Evolutionary conservation across 2,888 invertebrate genomes (phyloP).

Genomic region (Melinopterus prodromus): DNA sequence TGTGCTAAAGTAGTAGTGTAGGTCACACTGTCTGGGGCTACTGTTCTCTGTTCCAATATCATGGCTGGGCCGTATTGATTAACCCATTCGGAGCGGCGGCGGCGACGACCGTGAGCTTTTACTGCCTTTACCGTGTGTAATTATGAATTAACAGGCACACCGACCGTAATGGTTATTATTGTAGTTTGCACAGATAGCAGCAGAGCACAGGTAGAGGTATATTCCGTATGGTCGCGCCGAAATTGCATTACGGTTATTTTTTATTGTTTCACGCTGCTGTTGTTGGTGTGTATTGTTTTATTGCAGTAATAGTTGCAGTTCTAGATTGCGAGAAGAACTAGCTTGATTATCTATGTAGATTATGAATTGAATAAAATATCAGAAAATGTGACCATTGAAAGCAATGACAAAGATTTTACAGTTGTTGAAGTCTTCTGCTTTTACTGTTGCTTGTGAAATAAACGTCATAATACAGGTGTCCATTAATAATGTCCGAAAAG

Average conservation of each 20-base stretch:
- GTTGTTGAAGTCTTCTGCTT: too few species aligned
- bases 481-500: too few species aligned
- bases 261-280: neutral
- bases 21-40: constrained; percentile 56
- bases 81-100: constrained; percentile 16
- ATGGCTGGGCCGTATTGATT: constrained; percentile 18
- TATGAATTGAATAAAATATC: neutral
- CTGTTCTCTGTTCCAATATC: constrained; percentile 26
- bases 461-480: too few species aligned
- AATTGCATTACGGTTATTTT: neutral
- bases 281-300: neutral
- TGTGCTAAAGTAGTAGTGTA: constrained; percentile 39
- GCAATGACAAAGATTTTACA: too few species aligned
- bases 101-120: constrained; percentile 7
- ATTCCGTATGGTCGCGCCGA: neutral
- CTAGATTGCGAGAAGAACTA: neutral
- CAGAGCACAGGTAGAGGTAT: neutral
- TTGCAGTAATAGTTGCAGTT: neutral
- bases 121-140: neutral
- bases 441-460: too few species aligned
- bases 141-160: neutral
- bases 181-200: neutral
- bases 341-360: neutral
- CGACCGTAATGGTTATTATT: neutral
- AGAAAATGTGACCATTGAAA: too few species aligned